Evolutionary conservation across 2,113 vertebrate species (phyloP), one percentile per base, ranked within the genome.

Genomic region (Syngnathus floridae): DNA sequence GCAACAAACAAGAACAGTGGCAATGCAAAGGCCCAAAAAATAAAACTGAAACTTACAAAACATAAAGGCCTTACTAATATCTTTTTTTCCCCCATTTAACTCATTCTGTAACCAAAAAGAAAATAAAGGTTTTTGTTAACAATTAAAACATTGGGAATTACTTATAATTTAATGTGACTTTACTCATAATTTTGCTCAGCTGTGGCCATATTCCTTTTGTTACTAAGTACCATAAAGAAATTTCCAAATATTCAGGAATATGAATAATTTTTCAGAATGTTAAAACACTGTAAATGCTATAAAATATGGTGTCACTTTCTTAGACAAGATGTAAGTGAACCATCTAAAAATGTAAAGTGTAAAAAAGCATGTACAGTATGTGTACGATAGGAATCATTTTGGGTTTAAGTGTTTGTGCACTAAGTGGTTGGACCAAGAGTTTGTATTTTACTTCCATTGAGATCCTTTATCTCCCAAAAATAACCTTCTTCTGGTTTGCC

Each of bases 401-500:
- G 38, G 21, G 19, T 2, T 61, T n/a, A 21, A 21, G 19, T 38
- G 37, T 13, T 2, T 61, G n/a, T 21, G n/a, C n/a, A 22, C 36
- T 61, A 16, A 14, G n/a, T 21, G n/a, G 9, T 59, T 52, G n/a
- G 51, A 52, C 9, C 21, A 22, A 21, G n/a, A 22, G 21, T 55
- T 56, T 5, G 54, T 56, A 56, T 56, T 56, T 56, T 56, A 56
- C 54, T 36, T 35, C 26, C 38, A 61, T 43, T 61, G 35, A 43
- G 21, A 41, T 61, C n/a, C 72, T 76, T 73, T 81, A 87, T 84
- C 84, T 84, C 76, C 81, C 82, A 75, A 75, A 72, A 76, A 67
- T 72, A 57, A 62, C 76, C 67, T 82, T 76, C 78, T 78, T 65
- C 70, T 69, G 74, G 64, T 80, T 66, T 49, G 73, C 65, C 73